phyloP scores from a whole-genome alignment of 2,113 vertebrate species.

The Corvus moneduloides region DNA sequence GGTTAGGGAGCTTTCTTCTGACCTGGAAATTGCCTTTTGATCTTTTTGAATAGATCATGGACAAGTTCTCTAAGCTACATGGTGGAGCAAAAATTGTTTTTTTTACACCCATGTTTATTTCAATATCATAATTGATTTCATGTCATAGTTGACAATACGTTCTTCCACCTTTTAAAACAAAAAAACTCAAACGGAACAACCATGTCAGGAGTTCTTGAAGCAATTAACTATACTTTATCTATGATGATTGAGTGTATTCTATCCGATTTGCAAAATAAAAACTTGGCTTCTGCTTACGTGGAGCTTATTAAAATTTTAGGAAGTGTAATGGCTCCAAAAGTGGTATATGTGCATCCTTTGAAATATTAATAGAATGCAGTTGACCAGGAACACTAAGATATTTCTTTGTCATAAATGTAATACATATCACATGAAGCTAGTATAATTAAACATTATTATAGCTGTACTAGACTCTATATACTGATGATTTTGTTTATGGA shows the following conservation, averaged over 20 bases:
- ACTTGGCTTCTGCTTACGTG: background rate
- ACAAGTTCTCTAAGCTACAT: background rate
- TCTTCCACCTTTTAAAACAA: background rate
- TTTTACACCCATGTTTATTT: background rate
- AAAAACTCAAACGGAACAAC: background rate
- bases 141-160: background rate
- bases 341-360: background rate
- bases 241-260: background rate
- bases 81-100: fast-evolving
- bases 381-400: background rate
- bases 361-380: background rate
- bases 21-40: background rate
- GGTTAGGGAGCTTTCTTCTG: background rate
- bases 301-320: background rate
- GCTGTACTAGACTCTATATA: background rate
- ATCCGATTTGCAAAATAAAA: background rate
- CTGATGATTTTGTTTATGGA: background rate
- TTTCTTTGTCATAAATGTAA: background rate
- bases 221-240: background rate
- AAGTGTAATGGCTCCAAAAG: background rate
- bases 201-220: background rate
- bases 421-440: background rate
- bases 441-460: background rate
- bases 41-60: background rate
- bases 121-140: background rate